Base-by-base conservation (phyloP, 2,888 invertebrate genomes). In the Muschampia plurimacula region DNA sequence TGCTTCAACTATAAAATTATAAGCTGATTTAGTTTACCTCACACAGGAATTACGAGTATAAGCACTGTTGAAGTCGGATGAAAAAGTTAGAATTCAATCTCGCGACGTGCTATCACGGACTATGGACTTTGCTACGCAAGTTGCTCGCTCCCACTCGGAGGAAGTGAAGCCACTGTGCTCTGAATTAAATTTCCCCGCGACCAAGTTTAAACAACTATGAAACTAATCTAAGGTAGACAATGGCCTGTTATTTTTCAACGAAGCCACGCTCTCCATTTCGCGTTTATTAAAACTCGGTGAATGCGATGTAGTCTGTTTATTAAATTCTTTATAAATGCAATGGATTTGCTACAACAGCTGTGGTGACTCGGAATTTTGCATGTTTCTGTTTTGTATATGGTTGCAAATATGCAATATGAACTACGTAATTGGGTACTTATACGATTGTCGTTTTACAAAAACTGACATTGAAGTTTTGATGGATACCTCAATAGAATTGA, bases 191-290 rank as follows among this genome's bases (percentile, higher is more conserved):
- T 89, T 86, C 82, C 82, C 79, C 77, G 74, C 75, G 83, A 85
- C 82, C 81, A 88, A 90, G 81, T 90, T 89, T 78, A 83, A 85
- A 88, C 83, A 84, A 88, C 86, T 86, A 83, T 85, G 82, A 84
- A 90, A 90, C 86, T 90, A 88, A 89, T 89, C 87, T 84, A 76
- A 77, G 76, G 79, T 73, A 83, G 84, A 86, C 87, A 88, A 83
- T 83, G 81, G 82, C 78, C 71, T 72, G 76, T 73, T 77, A 68
- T 68, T 73, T 73, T 73, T 68, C 68, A 57, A 64, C 57, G 68
- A 68, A 73, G 71, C 59, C 66, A 39, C 60, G 60, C 41, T 60
- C 71, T 71, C 71, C 66, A 52, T 71, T 71, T 52, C 52, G 66
- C 57, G 71, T 65, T 70, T 71, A 71, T 71, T 71, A 71, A 71